A percentile compares a stretch with the other conserved stretches of the same genome.
Evolutionary conservation across 2,797 vertebrate species (phyloP).

Genomic region (Jordanella pulchra): DNA sequence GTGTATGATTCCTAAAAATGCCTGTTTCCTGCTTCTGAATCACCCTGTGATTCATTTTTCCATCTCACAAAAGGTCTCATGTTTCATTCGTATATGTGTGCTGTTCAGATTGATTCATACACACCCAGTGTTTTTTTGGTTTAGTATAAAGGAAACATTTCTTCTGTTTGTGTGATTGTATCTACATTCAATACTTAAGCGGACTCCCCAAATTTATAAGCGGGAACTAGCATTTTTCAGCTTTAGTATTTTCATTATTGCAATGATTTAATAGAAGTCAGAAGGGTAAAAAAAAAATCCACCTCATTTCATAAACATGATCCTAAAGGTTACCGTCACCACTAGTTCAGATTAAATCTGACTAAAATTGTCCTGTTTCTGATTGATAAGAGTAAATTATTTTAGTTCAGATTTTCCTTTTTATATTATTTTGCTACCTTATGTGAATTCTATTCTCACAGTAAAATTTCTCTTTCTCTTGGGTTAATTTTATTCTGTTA

Average conservation of each 20-base stretch:
- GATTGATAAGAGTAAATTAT: background rate
- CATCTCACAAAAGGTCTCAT: background rate
- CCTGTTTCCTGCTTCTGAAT: background rate
- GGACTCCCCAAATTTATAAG: too few species aligned
- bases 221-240: too few species aligned
- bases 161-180: too few species aligned
- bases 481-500: background rate
- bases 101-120: background rate
- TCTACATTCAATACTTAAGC: too few species aligned
- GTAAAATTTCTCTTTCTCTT: background rate
- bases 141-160: too few species aligned
- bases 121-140: too few species aligned
- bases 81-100: background rate
- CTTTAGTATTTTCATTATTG: too few species aligned
- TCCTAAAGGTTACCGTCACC: too few species aligned
- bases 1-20: background rate
- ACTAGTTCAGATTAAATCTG: background rate
- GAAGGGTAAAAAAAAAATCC: too few species aligned
- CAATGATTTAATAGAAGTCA: too few species aligned
- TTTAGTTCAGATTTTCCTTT: background rate
- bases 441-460: background rate
- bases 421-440: background rate
- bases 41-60: background rate
- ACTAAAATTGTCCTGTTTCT: background rate
- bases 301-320: too few species aligned